Evolutionary conservation across 2,797 vertebrate species (phyloP), one percentile per base, ranked within the genome.

Genomic region (Champsocephalus gunnari): DNA sequence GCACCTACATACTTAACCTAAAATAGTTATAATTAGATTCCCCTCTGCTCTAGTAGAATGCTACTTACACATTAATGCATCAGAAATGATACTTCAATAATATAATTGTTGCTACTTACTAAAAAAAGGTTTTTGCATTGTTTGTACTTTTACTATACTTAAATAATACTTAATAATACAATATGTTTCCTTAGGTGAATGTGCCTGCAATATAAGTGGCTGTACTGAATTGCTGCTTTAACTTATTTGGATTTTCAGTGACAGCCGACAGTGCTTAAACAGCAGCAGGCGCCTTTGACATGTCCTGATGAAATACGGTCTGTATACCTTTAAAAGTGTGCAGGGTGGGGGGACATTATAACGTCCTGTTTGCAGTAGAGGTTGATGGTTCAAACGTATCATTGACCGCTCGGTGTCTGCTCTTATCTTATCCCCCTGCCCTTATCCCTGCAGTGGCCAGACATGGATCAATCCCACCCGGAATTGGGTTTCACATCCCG

Each of bases 401-500:
- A 78, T 66, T 88, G 87, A 89, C 87, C 63, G 80, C 77, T 84
- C 71, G 17, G 83, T 85, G 83, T 91, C 89, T 89, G 87, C 87
- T 92, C 88, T 93, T 91, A 93, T 92, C 92, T 89, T 75, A 83
- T 86, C 81, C 73, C 84, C 66, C 75, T 80, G 81, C 84, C 79
- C 86, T 89, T 79, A 83, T 88, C 85, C 89, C 84, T 9, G 51
- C 84, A 77, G 84, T 9, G 84, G 82, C 90, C 88, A 92, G 91
- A 94, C 90, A 80, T 71, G 80, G 89, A 94, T 95, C 93, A 93
- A 94, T 94, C 91, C 87, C 87, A 74, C 81, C 86, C 77, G 79
- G 91, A 91, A 90, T 94, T 89, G 73, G 83, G 90, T 93, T 94
- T 91, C 92, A 89, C 85, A 71, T 94, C 87, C 92, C 87, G 91